Evolutionary conservation across 1,140 invertebrate genomes (phyloP), one percentile per base, ranked within the genome.

Genomic region (Andrena cerasifolii): DNA sequence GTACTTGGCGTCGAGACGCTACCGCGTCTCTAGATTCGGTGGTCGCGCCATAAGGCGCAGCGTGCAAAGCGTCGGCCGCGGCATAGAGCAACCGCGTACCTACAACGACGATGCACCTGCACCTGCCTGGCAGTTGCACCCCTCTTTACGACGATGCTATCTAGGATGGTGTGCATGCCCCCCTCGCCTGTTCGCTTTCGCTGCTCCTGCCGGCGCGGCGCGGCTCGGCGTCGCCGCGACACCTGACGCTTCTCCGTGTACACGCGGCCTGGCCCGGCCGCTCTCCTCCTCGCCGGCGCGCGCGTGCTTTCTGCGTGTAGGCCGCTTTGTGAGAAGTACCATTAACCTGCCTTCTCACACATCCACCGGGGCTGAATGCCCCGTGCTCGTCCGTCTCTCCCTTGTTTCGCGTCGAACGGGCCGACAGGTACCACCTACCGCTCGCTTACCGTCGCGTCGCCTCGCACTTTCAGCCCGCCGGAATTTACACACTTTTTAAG

Each of bases 291-390:
- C 45, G 65, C 49, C 68, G 21, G 40, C 75, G 63, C 76, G 31
- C 66, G 53, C 53, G 54, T 40, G 56, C 59, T 36, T 43, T 36
- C 33, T 43, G 45, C 71, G 58, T 62, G 58, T 45, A 70, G 67
- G 14, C 74, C 80, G 33, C 66, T 78, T 56, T 87, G 89, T 91
- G 91, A 91, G 90, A 92, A 92, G 89, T 86, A 83, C 85, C 87
- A 88, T 90, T 89, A 90, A 88, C 79, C 80, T 86, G 86, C 83
- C 90, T 91, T 92, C 91, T 92, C 91, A 91, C 87, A 90, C 85
- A 85, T 79, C 53, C 53, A 67, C 53, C 40, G 53, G 53, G 45
- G 31, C 33, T 75, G 45, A 51, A 40, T 40, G 59, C 71, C 59
- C 26, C 54, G 56, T 58, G 28, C 66, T 70, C 74, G 14, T 56